Percentiles rank a stretch among this genome's conserved stretches.
Evolutionary conservation across 2,797 vertebrate species (phyloP).

Genomic region (Poecilia wingei): DNA sequence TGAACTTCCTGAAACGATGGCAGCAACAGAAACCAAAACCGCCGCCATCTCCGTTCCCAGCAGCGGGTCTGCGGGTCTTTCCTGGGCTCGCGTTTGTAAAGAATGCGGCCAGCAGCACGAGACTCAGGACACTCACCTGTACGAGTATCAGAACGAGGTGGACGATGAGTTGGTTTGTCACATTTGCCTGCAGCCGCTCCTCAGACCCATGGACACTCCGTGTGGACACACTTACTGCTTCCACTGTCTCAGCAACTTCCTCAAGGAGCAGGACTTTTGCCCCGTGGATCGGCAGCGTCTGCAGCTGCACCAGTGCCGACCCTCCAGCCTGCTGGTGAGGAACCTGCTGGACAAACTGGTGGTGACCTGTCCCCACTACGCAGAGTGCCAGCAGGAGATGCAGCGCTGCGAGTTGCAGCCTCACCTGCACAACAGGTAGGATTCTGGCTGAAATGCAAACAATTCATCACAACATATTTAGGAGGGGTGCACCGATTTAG

Average conservation of each 20-base stretch:
- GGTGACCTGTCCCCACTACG: constrained; percentile 85
- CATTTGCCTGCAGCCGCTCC: constrained; percentile 92
- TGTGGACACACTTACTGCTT: constrained; percentile 94
- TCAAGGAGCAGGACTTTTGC: constrained; percentile 92
- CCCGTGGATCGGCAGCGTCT: constrained; percentile 90
- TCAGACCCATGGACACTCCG: constrained; percentile 92
- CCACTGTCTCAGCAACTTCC: constrained; percentile 90
- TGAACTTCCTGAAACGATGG: constrained; percentile 46
- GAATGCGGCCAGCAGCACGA: constrained; percentile 91
- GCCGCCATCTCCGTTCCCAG: not conserved
- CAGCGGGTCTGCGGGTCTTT: constrained; percentile 50
- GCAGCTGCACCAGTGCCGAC: constrained; percentile 87
- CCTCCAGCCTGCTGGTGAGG: constrained; percentile 89
- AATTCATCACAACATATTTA: not conserved
- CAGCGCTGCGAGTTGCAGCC: constrained; percentile 91
- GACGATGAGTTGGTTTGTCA: constrained; percentile 93
- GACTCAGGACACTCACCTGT: constrained; percentile 87
- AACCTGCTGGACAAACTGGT: constrained; percentile 91
- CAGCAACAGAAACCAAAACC: constrained; percentile 75
- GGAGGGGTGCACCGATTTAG: no score
- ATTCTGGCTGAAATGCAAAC: not conserved
- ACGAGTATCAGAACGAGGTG: constrained; percentile 93
- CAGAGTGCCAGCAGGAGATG: constrained; percentile 87
- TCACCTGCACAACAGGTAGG: constrained; percentile 92
- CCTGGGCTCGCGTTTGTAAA: constrained; percentile 84